Percentiles rank a stretch among this genome's conserved stretches.
Evolutionary conservation across 2,797 vertebrate species (phyloP).

Genomic region (Sebastolobus altivelis): DNA sequence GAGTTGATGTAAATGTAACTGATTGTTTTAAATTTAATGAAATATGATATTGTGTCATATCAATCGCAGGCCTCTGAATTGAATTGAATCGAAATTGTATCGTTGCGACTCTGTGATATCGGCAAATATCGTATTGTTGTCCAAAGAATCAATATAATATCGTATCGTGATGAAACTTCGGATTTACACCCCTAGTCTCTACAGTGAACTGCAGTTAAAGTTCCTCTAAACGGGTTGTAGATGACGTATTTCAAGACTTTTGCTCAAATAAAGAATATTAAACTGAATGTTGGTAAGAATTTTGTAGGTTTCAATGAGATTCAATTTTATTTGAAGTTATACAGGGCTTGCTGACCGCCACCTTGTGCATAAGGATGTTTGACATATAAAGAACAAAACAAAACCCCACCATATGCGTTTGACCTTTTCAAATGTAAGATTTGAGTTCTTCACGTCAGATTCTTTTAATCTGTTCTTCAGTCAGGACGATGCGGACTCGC

Average conservation of each 20-base stretch:
- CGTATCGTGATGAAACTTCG: too few relatives aligned
- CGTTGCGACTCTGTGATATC: too few relatives aligned
- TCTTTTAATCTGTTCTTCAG: conserved; percentile 73
- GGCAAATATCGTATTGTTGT: too few relatives aligned
- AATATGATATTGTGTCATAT: too few relatives aligned
- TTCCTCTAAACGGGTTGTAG: not conserved
- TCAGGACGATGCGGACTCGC: conserved; percentile 85
- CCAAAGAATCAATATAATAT: too few relatives aligned
- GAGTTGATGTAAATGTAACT: accelerated
- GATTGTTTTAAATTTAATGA: too few relatives aligned
- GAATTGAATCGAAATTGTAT: too few relatives aligned
- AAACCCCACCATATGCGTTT: not conserved
- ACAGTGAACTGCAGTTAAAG: not conserved
- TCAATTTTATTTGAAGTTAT: too few relatives aligned
- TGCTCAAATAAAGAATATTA: not conserved
- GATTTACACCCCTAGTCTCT: not conserved
- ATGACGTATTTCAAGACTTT: not conserved
- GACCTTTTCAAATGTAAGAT: not conserved
- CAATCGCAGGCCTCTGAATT: too few relatives aligned
- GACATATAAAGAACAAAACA: not conserved
- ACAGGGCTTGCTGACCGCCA: not conserved
- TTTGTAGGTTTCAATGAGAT: too few relatives aligned
- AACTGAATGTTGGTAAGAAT: too few relatives aligned
- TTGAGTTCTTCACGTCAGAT: not conserved
- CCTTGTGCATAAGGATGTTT: not conserved